A percentile compares a stretch with the other conserved stretches of the same genome.
These are phyloP conservation scores for Eciton burchellii DNA, from an alignment of 1,140 invertebrate species.

Conservation along the genomic window DNA sequence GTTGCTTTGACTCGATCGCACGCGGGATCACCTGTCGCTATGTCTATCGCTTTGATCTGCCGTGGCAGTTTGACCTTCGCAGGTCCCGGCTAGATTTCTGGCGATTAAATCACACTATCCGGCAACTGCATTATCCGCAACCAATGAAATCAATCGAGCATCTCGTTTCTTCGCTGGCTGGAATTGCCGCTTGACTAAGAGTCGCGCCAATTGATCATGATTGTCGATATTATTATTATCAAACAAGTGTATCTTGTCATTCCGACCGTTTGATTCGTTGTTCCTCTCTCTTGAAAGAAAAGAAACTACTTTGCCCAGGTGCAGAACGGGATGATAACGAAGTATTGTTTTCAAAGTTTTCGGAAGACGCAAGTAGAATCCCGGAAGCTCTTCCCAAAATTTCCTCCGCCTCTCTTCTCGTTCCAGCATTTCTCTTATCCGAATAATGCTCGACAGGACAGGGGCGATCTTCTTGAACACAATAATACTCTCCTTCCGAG, in stretches of 20 bases:
- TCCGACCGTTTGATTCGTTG: neutral
- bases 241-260: too few species aligned
- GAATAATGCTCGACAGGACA: neutral
- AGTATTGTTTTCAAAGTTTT: too few species aligned
- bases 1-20: constrained; percentile 11
- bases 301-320: too few species aligned
- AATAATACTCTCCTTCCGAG: neutral
- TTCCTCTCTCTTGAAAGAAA: neutral
- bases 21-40: neutral
- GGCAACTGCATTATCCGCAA: too few species aligned
- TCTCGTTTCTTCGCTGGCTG: too few species aligned
- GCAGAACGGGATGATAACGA: too few species aligned
- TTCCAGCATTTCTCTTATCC: neutral
- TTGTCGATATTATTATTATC: neutral
- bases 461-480: neutral
- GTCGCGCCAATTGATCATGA: neutral
- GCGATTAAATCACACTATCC: too few species aligned
- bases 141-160: too few species aligned
- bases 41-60: neutral
- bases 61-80: neutral
- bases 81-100: neutral
- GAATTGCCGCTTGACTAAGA: too few species aligned
- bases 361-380: too few species aligned
- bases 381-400: neutral
- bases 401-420: too few species aligned